Base-by-base conservation (phyloP, 2,888 invertebrate species). In the Ornithoptera alexandrae region DNA sequence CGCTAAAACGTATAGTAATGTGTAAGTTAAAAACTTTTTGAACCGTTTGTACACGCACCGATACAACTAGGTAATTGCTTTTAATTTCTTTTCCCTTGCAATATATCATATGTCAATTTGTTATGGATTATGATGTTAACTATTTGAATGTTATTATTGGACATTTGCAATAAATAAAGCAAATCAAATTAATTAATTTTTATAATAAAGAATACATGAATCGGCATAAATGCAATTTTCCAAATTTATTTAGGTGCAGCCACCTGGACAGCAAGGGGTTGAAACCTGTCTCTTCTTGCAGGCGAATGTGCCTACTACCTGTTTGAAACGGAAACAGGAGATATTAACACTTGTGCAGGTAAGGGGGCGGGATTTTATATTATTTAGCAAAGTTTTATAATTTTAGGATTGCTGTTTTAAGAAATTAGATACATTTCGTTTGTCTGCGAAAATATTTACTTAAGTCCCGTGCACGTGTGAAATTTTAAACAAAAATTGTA, bases 281-380 rank as follows among this genome's bases (percentile, higher is more conserved):
- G 57, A n/a, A 58, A 15, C 57, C 2, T 58, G 12, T 46, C 15
- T 60, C 60, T 36, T 60, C 60, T 36, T 60, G 60, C 60, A 60
- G 36, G 60, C 60, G 24, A 60, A 22, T 24, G 60, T 60, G 60
- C 60, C 60, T 60, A 60, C 60, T 60, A 60, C 60, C 60, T 60
- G 60, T 60, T 60, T 36, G 18, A 60, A 60, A 60, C 60, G 60
- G 60, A 60, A 60, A 60, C 60, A 60, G 60, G 60, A 60, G 60
- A 60, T 36, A 60, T 60, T 60, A 60, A 36, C 57, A 58, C 22
- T 58, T 24, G 20, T 58, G 46, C 46, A 15, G 15, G 12, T 12
- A 46, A 46, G 46, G 1, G 30, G 3, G 15, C 46, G 46, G 12
- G 15, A 15, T 46, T 46, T 15, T 46, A 46, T 15, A 46, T 46